Conservation (phyloP, 2,888 invertebrate genomes). For the Taenaris catops region DNA sequence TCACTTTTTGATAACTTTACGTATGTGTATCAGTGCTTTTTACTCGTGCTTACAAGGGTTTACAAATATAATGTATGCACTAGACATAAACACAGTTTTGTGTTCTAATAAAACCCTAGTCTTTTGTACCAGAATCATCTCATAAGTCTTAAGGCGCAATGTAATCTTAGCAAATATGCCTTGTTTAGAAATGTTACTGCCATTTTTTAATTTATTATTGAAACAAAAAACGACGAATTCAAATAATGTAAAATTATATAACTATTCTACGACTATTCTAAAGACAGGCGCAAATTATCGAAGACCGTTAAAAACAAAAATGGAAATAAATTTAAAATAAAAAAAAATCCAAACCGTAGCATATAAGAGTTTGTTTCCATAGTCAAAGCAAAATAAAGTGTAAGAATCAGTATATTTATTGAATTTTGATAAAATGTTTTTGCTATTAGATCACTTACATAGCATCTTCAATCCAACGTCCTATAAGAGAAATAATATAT, state of each 20-base stretch:
- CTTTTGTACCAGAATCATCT: slow-evolving; percentile 7
- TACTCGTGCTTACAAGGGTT: slow-evolving; percentile 32
- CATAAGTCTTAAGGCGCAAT: background rate
- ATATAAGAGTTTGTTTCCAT: no score
- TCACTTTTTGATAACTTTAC: slow-evolving; percentile 49
- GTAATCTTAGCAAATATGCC: background rate
- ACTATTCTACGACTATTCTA: no score
- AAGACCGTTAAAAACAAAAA: no score
- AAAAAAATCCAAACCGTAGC: no score
- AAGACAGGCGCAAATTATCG: background rate
- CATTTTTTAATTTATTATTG: slow-evolving; percentile 1
- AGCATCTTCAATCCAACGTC: no score
- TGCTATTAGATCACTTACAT: no score
- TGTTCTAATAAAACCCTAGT: slow-evolving; percentile 15
- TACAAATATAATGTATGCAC: slow-evolving; percentile 17
- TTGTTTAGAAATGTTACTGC: slow-evolving; percentile 8
- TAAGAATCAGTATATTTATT: no score
- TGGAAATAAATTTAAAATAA: no score
- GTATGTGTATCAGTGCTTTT: slow-evolving; percentile 32
- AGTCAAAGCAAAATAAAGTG: no score
- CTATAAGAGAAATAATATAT: no score
- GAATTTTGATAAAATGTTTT: no score
- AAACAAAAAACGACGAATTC: background rate
- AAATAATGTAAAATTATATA: background rate
- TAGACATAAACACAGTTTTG: slow-evolving; percentile 13